Evolutionary conservation across 2,797 vertebrate genomes (phyloP).

Genomic region (Phoxinus dragarum): DNA sequence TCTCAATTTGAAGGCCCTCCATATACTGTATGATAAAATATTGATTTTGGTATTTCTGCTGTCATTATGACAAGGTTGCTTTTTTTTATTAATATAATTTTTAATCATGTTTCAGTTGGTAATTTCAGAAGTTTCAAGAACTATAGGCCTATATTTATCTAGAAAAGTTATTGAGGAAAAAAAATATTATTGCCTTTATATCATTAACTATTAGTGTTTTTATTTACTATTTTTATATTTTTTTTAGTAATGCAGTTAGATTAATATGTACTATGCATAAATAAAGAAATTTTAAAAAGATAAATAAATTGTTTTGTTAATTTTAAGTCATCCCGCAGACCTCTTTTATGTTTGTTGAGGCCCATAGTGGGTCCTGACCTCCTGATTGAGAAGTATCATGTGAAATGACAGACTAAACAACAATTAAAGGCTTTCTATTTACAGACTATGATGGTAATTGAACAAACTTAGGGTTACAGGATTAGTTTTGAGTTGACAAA

Average conservation of each 20-base stretch:
- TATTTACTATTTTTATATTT: not conserved
- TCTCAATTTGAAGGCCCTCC: not conserved
- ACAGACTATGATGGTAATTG: not conserved
- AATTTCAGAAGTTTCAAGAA: not conserved
- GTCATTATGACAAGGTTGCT: not conserved
- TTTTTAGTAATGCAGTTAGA: not conserved
- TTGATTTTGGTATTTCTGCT: not conserved
- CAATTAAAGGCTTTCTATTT: conserved; percentile 6
- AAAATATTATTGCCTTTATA: not conserved
- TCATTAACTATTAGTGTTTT: not conserved
- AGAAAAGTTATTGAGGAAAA: not conserved
- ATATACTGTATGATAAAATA: not conserved
- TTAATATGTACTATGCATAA: not conserved
- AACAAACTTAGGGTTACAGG: too few species aligned
- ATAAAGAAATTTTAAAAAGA: not conserved
- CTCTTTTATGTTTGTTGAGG: not conserved
- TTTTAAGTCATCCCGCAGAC: not conserved
- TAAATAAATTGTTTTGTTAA: not conserved
- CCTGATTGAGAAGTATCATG: not conserved
- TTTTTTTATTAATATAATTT: not conserved
- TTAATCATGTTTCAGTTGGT: not conserved
- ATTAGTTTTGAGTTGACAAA: too few species aligned
- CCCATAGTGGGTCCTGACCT: not conserved
- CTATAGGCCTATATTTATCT: not conserved
- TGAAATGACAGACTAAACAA: not conserved